Percentiles rank a stretch among this genome's conserved stretches.
Conservation (phyloP, 2,888 invertebrate genomes). For the Sturmia bella region DNA sequence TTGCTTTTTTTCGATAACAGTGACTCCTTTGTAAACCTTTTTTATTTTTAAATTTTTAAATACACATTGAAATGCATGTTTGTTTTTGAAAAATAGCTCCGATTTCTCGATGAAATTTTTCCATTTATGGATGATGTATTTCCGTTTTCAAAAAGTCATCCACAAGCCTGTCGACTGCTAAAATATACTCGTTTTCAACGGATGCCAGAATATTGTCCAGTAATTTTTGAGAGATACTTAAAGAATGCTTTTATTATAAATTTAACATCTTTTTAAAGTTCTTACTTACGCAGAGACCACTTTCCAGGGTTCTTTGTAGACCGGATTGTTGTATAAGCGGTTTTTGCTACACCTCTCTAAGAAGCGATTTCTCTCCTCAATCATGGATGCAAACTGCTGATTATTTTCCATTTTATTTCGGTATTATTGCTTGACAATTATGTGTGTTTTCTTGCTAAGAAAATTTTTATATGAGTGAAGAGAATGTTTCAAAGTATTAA, state of each 20-base stretch:
- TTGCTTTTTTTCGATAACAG: no score
- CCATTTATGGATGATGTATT: neutral
- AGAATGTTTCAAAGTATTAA: no score
- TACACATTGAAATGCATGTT: no score
- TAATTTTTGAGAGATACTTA: constrained; percentile 20
- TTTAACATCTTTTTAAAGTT: neutral
- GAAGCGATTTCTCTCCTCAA: constrained; percentile 12
- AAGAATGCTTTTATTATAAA: neutral
- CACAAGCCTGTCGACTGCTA: neutral
- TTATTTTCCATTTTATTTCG: neutral
- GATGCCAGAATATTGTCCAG: neutral
- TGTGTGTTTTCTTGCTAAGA: no score
- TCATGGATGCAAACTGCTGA: neutral
- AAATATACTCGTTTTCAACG: neutral
- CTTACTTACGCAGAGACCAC: constrained; percentile 28
- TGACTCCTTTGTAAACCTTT: no score
- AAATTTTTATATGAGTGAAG: no score
- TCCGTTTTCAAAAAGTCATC: constrained; percentile 17
- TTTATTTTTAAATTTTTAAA: no score
- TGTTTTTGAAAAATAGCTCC: no score
- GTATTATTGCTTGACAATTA: neutral
- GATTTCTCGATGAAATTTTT: no score
- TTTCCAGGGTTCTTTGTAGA: constrained; percentile 22
- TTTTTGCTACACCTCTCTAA: neutral
- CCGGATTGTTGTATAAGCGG: constrained; percentile 29